These are phyloP conservation scores for Conistra vaccinii DNA, from an alignment of 2,888 invertebrate species.

Conservation along the genomic window DNA sequence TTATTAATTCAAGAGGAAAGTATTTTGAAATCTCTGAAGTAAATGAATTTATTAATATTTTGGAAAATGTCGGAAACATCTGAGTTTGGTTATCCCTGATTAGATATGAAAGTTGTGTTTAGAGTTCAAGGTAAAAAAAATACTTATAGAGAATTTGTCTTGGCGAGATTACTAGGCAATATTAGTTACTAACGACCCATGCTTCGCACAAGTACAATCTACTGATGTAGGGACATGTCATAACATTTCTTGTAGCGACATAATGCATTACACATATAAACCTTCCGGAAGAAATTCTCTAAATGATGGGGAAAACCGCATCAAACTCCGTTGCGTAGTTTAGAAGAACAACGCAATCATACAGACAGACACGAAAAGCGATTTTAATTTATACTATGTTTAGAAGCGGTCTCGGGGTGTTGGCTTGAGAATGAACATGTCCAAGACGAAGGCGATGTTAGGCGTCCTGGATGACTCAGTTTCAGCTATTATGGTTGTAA, in stretches of 20 bases:
- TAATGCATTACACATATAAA: neutral
- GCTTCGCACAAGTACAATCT: neutral
- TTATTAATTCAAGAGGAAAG: conserved; percentile 56
- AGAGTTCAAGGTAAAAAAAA: no score
- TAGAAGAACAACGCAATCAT: neutral
- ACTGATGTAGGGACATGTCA: neutral
- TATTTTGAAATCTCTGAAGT: conserved; percentile 30
- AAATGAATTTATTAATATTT: conserved; percentile 34
- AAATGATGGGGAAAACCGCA: neutral
- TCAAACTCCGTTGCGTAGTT: neutral
- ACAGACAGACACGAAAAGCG: neutral
- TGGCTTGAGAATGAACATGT: no score
- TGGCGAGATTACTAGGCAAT: neutral
- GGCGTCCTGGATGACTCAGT: no score
- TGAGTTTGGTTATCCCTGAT: conserved; percentile 4
- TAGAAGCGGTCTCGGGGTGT: neutral
- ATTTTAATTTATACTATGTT: neutral
- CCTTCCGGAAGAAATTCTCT: neutral
- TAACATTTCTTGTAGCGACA: no score
- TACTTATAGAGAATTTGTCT: neutral
- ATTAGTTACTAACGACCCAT: neutral
- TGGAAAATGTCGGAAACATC: conserved; percentile 8
- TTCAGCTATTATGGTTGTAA: no score
- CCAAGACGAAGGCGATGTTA: no score
- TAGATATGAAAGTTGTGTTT: neutral